Evolutionary conservation across 2,797 vertebrate species (phyloP).

Genomic region (Alauda arvensis): DNA sequence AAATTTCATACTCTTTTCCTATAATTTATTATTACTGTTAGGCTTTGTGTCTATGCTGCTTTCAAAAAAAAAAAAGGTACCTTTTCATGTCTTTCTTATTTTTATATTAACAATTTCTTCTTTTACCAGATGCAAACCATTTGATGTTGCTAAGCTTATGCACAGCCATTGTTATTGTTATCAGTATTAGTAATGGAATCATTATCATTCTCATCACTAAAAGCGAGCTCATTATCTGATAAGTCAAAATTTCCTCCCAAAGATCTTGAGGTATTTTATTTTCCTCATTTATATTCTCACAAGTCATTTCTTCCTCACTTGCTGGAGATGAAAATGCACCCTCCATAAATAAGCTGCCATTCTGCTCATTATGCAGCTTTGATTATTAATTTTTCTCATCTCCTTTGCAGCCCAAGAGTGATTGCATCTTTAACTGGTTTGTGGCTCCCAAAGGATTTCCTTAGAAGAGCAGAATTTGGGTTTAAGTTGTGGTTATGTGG

Average conservation of each 20-base stretch:
- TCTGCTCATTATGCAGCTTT: constrained; percentile 55
- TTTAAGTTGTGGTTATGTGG: background rate
- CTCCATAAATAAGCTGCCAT: constrained; percentile 45
- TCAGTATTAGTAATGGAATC: constrained; percentile 51
- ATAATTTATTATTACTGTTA: background rate
- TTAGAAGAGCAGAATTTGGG: background rate
- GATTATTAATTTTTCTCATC: constrained; percentile 59
- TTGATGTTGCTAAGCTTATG: constrained; percentile 35
- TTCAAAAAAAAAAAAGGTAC: background rate
- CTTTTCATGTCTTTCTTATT: constrained; percentile 1
- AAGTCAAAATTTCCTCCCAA: constrained; percentile 60
- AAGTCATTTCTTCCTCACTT: constrained; percentile 45
- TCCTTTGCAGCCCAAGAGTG: constrained; percentile 13
- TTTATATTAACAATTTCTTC: constrained; percentile 36
- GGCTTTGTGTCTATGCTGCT: background rate
- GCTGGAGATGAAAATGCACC: constrained; percentile 54
- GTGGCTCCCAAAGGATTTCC: background rate
- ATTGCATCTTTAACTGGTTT: constrained; percentile 47
- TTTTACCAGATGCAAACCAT: constrained; percentile 23
- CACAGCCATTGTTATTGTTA: constrained; percentile 50
- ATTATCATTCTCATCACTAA: constrained; percentile 65
- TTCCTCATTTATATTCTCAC: constrained; percentile 61
- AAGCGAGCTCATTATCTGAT: constrained; percentile 64
- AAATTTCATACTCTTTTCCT: background rate
- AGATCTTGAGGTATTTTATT: constrained; percentile 60